These are phyloP conservation scores for Onchidella celtica DNA, from an alignment of 2,888 invertebrate species.

Conservation along the genomic window DNA sequence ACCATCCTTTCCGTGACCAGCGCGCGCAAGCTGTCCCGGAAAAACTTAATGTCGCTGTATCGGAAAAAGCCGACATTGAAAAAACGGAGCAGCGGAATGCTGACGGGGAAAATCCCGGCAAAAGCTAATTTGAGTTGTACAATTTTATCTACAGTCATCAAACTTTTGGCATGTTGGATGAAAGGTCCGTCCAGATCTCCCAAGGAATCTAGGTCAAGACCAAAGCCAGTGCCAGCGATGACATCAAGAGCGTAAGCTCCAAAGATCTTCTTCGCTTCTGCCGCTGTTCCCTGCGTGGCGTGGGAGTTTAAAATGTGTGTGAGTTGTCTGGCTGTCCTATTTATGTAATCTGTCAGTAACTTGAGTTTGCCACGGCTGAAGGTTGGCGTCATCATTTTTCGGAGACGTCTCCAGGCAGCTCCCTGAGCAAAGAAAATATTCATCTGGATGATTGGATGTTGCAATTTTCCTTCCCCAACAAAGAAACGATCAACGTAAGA, in stretches of 20 bases:
- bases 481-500: slow-evolving; percentile 35
- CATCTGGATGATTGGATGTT: slow-evolving; percentile 21
- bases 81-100: slow-evolving; percentile 20
- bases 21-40: slow-evolving; percentile 1
- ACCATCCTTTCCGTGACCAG: background rate
- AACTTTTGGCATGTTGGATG: slow-evolving; percentile 31
- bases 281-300: background rate
- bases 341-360: slow-evolving; percentile 18
- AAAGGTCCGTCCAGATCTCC: slow-evolving; percentile 26
- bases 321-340: slow-evolving; percentile 29
- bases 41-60: slow-evolving; percentile 31
- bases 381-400: slow-evolving; percentile 49
- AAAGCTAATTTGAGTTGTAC: slow-evolving; percentile 32
- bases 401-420: slow-evolving; percentile 34
- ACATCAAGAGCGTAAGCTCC: slow-evolving; percentile 41
- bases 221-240: slow-evolving; percentile 47
- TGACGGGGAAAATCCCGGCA: slow-evolving; percentile 25
- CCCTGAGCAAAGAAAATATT: slow-evolving; percentile 43
- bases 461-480: slow-evolving; percentile 40
- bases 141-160: slow-evolving; percentile 28
- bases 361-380: slow-evolving; percentile 50
- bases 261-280: slow-evolving; percentile 31
- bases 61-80: slow-evolving; percentile 38
- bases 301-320: background rate
- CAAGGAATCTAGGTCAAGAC: slow-evolving; percentile 46